These are phyloP conservation scores for Yponomeuta cagnagella DNA, from an alignment of 2,888 invertebrate species.

Conservation along the genomic window DNA sequence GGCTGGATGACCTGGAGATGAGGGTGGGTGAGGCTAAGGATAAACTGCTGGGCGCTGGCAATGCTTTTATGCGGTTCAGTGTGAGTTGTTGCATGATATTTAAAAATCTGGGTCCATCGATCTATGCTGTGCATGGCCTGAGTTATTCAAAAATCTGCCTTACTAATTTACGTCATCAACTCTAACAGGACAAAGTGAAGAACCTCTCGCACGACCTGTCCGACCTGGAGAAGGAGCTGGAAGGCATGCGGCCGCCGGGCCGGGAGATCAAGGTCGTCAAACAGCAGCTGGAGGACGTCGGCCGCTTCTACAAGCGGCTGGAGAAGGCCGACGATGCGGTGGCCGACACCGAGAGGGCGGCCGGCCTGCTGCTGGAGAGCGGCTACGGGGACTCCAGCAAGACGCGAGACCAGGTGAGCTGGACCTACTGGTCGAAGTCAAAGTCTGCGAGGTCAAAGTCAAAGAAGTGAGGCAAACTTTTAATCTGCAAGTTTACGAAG, in stretches of 20 bases:
- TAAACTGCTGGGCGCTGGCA: conserved; percentile 77
- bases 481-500: too few relatives aligned
- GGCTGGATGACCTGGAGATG: conserved; percentile 79
- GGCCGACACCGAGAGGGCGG: conserved; percentile 80
- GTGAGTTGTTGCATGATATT: neutral
- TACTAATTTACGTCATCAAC: too few relatives aligned
- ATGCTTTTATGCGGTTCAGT: neutral
- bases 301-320: conserved; percentile 79
- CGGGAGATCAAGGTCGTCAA: conserved; percentile 91
- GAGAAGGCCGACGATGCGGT: conserved; percentile 80
- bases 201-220: conserved; percentile 84
- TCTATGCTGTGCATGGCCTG: too few relatives aligned
- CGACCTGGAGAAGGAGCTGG: conserved; percentile 88
- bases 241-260: conserved; percentile 89
- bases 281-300: conserved; percentile 87
- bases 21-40: conserved; percentile 87
- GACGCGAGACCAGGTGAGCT: conserved; percentile 83
- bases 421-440: too few relatives aligned
- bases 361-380: conserved; percentile 86
- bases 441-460: too few relatives aligned
- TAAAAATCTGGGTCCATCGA: too few relatives aligned
- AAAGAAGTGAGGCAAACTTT: too few relatives aligned
- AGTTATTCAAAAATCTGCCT: too few relatives aligned
- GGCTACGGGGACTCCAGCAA: conserved; percentile 91
- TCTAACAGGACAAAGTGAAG: conserved; percentile 84